Conservation (phyloP, 2,797 vertebrate species). For the Pogoniulus pusillus region DNA sequence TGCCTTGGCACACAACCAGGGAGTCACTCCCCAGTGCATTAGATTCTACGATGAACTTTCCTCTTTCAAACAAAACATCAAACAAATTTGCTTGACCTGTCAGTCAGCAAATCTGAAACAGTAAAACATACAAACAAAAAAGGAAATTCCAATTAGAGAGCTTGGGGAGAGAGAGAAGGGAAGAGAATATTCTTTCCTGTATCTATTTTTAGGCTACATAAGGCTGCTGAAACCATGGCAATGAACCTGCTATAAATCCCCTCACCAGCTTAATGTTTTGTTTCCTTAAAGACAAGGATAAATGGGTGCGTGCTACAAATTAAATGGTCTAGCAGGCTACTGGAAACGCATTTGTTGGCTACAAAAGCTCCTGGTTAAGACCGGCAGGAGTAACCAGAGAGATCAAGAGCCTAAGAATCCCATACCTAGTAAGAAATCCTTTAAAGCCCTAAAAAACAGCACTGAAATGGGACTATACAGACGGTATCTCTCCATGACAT, state of each 20-base stretch:
- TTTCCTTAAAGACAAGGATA: conserved; percentile 44
- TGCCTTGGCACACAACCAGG: neutral
- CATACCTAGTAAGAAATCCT: neutral
- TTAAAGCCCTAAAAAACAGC: neutral
- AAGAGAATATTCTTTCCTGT: conserved; percentile 60
- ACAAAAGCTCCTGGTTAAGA: neutral
- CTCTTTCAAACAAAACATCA: conserved; percentile 26
- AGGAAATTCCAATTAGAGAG: conserved; percentile 48
- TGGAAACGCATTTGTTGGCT: neutral
- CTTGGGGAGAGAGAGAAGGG: conserved; percentile 9
- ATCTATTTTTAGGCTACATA: conserved; percentile 55
- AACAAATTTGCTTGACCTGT: conserved; percentile 1
- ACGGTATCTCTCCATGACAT: neutral
- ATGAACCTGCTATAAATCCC: conserved; percentile 58
- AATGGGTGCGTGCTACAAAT: neutral
- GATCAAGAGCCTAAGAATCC: rapidly evolving
- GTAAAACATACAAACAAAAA: conserved; percentile 8
- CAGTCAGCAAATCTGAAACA: conserved; percentile 10
- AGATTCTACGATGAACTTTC: neutral
- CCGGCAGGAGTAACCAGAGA: neutral
- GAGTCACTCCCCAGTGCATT: neutral
- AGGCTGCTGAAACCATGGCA: conserved; percentile 65
- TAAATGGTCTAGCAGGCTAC: neutral
- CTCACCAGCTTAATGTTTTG: neutral
- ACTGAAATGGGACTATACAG: neutral